Evolutionary conservation across 2,888 invertebrate genomes (phyloP), one percentile per base, ranked within the genome.

Genomic region (Scaptomyza reducta): DNA sequence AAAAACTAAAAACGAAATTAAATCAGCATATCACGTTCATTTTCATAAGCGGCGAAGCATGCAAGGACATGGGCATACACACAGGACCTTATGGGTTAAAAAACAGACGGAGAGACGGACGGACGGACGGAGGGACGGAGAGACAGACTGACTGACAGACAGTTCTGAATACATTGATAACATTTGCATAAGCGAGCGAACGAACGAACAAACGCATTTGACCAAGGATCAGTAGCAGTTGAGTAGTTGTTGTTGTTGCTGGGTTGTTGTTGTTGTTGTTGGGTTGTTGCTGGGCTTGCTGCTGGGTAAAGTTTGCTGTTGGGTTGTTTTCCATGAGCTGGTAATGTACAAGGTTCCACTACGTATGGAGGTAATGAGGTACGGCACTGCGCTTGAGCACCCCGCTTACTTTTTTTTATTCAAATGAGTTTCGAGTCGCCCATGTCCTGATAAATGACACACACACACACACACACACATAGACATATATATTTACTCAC

Each of bases 11-110:
- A 64, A 54, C 33, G 50, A 46, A 66, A 75, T 69, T 66, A 72
- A 81, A 84, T 84, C 82, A 79, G 71, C 82, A 81, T 81, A 88
- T 85, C 87, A 88, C 87, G 83, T 79, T 79, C 81, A 86, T 79
- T 85, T 84, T 75, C 74, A 72, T 74, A 79, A 71, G 77, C 88
- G 78, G 65, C 83, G 74, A 88, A 76, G 79, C 87, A 85, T 89
- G 79, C 79, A 79, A 77, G 70, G 69, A 74, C 67, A 53, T 33
- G 70, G 69, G 73, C 67, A 53, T 33, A 57, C 35, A 35, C 40
- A 50, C 47, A 60, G 59, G 56, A 70, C 51, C 54, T 40, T 49
- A 38, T 27, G 29, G 46, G 33, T 31, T 31, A 9, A 18, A 18
- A n/a, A n/a, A n/a, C n/a, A n/a, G n/a, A n/a, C n/a, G n/a, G n/a